These are phyloP conservation scores for Calycopis cecrops DNA, from an alignment of 1,140 invertebrate species.

Conservation along the genomic window DNA sequence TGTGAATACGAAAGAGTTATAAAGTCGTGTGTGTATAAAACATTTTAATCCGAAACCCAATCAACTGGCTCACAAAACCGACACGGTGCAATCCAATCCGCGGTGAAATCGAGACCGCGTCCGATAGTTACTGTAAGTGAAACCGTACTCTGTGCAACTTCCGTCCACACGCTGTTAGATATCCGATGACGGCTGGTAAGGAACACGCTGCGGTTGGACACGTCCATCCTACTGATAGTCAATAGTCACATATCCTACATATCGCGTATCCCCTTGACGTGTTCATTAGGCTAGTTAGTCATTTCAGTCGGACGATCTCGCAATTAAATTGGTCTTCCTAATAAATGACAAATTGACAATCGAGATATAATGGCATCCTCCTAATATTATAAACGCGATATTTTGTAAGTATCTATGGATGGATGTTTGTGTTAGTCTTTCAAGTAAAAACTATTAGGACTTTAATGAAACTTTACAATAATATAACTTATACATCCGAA, in stretches of 20 bases:
- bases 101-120: slow-evolving; percentile 59
- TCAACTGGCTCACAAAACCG: slow-evolving; percentile 56
- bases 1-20: too few species aligned
- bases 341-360: too few species aligned
- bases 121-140: slow-evolving; percentile 56
- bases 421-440: too few species aligned
- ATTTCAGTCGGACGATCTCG: not conserved
- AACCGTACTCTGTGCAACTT: slow-evolving; percentile 69
- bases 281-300: slow-evolving; percentile 6
- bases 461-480: too few species aligned
- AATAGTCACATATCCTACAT: slow-evolving; percentile 25
- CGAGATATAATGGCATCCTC: too few species aligned
- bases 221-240: slow-evolving; percentile 40
- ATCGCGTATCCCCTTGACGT: slow-evolving; percentile 17
- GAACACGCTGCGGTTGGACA: slow-evolving; percentile 42
- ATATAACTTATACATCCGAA: too few species aligned
- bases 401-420: too few species aligned
- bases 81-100: slow-evolving; percentile 50
- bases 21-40: not conserved
- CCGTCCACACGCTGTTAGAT: slow-evolving; percentile 62
- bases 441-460: too few species aligned
- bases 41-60: slow-evolving; percentile 55
- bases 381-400: too few species aligned
- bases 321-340: too few species aligned
- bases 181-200: slow-evolving; percentile 57